Conservation (phyloP, 1,140 invertebrate species). For the Periplaneta americana region DNA sequence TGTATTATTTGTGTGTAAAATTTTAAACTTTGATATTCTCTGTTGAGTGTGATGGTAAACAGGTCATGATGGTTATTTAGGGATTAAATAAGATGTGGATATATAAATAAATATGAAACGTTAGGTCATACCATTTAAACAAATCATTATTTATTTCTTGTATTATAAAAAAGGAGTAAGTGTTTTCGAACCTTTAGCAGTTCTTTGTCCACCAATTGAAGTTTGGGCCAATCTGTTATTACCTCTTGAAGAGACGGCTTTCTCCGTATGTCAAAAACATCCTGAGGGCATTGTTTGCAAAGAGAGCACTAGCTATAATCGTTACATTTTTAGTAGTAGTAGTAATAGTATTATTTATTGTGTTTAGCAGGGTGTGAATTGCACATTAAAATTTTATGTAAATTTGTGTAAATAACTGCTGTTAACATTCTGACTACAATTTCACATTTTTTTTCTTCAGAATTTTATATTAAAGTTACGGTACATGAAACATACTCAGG, state of each 20-base stretch:
- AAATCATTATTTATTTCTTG: too few species aligned
- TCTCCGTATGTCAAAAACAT: constrained; percentile 56
- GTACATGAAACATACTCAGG: too few species aligned
- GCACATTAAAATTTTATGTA: background rate
- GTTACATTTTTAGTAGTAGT: background rate
- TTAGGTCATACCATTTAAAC: constrained; percentile 26
- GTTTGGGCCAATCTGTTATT: constrained; percentile 55
- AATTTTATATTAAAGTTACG: too few species aligned
- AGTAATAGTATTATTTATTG: background rate
- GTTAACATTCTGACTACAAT: too few species aligned
- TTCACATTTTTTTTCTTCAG: too few species aligned
- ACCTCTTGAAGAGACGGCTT: constrained; percentile 54
- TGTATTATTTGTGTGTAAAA: too few species aligned
- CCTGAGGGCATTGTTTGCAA: constrained; percentile 43
- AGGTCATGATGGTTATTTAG: background rate
- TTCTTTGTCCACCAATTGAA: constrained; percentile 49
- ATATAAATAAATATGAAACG: constrained; percentile 17
- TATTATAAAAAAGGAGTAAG: background rate
- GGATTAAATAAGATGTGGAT: background rate
- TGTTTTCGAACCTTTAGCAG: constrained; percentile 49
- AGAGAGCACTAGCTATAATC: constrained; percentile 18
- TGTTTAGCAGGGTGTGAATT: background rate
- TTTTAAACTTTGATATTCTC: too few species aligned
- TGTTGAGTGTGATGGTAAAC: too few species aligned
- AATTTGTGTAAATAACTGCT: background rate